phyloP scores from a whole-genome alignment of 2,888 invertebrate species.

The Matsumyia berberina region DNA sequence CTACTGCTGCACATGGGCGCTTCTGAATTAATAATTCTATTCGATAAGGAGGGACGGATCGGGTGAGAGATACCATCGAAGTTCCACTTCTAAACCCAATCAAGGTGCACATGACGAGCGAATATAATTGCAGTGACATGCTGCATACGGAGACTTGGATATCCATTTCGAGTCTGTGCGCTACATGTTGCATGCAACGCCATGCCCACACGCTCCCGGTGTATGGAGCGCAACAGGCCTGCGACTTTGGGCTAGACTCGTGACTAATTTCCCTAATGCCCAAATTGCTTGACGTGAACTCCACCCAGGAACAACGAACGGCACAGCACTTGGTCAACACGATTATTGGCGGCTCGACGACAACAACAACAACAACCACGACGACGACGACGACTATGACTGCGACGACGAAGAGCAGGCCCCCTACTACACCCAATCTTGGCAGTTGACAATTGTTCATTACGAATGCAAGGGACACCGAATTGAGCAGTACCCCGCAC shows the following conservation, averaged over 20 bases:
- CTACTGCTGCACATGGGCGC: slow-evolving; percentile 64
- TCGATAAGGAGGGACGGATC: slow-evolving; percentile 18
- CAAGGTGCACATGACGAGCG: slow-evolving; percentile 76
- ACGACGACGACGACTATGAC: no score
- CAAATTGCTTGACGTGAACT: slow-evolving; percentile 75
- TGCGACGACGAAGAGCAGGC: slow-evolving; percentile 22
- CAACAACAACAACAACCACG: no score
- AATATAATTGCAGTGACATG: slow-evolving; percentile 74
- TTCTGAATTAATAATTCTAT: slow-evolving; percentile 71
- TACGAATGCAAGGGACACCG: slow-evolving; percentile 38
- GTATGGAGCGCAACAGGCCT: slow-evolving; percentile 41
- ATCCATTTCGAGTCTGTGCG: slow-evolving; percentile 44
- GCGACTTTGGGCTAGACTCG: slow-evolving; percentile 67
- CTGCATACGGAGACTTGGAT: slow-evolving; percentile 48
- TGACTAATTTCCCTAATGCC: slow-evolving; percentile 76
- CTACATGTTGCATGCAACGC: slow-evolving; percentile 63
- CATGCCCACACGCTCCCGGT: slow-evolving; percentile 30
- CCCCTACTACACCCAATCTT: slow-evolving; percentile 38
- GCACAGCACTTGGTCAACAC: slow-evolving; percentile 71
- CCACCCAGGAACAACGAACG: slow-evolving; percentile 72
- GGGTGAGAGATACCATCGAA: slow-evolving; percentile 43
- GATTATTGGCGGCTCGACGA: slow-evolving; percentile 60
- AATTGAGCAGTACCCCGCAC: slow-evolving; percentile 38
- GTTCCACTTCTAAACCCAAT: slow-evolving; percentile 62
- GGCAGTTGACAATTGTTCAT: slow-evolving; percentile 66